Evolutionary conservation across 2,888 invertebrate species (phyloP), one percentile per base, ranked within the genome.

Genomic region (Eudemis profundana): DNA sequence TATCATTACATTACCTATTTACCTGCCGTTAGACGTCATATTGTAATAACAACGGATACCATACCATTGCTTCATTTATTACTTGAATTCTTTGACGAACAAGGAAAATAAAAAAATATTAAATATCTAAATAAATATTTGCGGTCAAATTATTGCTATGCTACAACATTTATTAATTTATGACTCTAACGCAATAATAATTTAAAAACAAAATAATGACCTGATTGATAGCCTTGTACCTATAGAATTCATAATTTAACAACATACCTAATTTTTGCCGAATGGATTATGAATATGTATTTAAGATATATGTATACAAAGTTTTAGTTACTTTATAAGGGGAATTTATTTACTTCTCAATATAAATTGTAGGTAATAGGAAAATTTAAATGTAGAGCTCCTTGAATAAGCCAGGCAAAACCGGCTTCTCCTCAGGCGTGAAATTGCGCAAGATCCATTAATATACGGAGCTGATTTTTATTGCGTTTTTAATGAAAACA

Each of bases 401-500:
- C n/a, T n/a, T n/a, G n/a, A n/a, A n/a, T 23, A 2, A n/a, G 2
- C 17, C 46, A 46, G 5, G 14, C 19, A 21, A 44, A 61, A 61
- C 51, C 36, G 36, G 61, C 23, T 21, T n/a, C 29, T 10, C 7
- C 4, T 15, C 3, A 8, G 33, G 44, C 27, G n/a, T 23, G 27
- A 60, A 49, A 40, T 47, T 21, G 36, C 15, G 44, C 33, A 27
- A 49, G 15, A n/a, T 7, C 23, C 42, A 23, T 40, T 46, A 51
- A 42, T 29, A 21, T 40, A 19, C 50, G 4, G 17, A 27, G 51
- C 15, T 42, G 59, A 59, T 64, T 64, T 56, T 59, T 46, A 50
- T 57, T 29, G 17, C 42, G 47, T 49, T 46, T 63, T 63, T 56
- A 49, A 49, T 56, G 40, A 46, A 64, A 50, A 59, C 59, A 33